Evolutionary conservation across 2,888 invertebrate genomes (phyloP).

Genomic region (Tholera decimalis): DNA sequence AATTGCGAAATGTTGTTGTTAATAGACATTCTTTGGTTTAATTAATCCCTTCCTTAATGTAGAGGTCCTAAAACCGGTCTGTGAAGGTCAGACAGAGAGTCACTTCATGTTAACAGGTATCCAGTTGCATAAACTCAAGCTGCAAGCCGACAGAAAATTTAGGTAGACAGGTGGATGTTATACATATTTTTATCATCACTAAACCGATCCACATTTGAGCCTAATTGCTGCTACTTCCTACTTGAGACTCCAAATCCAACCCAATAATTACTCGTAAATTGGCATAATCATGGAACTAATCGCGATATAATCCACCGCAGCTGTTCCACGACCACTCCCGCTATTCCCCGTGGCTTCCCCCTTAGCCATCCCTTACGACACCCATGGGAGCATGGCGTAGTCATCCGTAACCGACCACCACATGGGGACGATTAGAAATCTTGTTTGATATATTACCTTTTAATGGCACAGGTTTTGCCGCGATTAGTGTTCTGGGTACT

Average conservation of each 20-base stretch:
- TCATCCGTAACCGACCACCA: constrained; percentile 50
- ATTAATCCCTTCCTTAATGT: neutral
- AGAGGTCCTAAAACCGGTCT: too few species aligned
- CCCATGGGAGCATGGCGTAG: constrained; percentile 50
- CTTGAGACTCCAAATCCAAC: neutral
- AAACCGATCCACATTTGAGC: too few species aligned
- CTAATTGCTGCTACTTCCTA: too few species aligned
- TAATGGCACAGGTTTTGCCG: constrained; percentile 37
- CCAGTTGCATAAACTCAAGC: neutral
- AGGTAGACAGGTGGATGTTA: too few species aligned
- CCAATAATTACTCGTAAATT: constrained; percentile 19
- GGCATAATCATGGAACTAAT: constrained; percentile 21
- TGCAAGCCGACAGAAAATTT: neutral
- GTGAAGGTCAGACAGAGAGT: neutral
- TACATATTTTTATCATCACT: too few species aligned
- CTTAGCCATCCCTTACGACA: constrained; percentile 52
- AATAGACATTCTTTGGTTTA: neutral
- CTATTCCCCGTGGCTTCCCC: constrained; percentile 46
- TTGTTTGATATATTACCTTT: constrained; percentile 59
- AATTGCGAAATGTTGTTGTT: too few species aligned
- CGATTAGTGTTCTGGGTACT: constrained; percentile 12
- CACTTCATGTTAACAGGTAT: neutral
- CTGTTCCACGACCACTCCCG: constrained; percentile 9
- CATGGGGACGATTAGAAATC: constrained; percentile 52
- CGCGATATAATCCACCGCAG: constrained; percentile 36